phyloP scores from a whole-genome alignment of 2,797 vertebrate genomes.

The Sebastes steindachneri region DNA sequence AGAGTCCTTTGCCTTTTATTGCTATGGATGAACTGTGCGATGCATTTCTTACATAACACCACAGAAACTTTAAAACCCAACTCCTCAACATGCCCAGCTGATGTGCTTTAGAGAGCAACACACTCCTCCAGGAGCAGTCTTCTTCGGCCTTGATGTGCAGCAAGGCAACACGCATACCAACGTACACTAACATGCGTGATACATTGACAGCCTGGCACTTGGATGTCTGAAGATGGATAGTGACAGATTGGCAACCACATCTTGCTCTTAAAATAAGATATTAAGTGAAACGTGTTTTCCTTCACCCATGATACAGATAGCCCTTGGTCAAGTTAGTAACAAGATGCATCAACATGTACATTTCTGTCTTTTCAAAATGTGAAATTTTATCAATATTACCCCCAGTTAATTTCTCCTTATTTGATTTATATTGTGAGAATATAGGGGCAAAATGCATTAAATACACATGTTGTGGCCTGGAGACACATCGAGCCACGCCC shows the following conservation, averaged over 20 bases:
- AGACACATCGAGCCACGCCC: neutral
- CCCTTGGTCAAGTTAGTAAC: neutral
- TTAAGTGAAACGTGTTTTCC: neutral
- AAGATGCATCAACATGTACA: neutral
- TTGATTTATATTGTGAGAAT: neutral
- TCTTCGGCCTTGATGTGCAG: neutral
- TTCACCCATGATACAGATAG: neutral
- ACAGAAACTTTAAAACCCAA: conserved; percentile 31
- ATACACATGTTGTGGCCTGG: neutral
- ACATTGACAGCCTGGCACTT: neutral
- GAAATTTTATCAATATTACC: neutral
- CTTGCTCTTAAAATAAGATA: neutral
- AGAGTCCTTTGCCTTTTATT: conserved; percentile 19
- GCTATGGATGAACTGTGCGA: conserved; percentile 3
- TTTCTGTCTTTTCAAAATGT: neutral
- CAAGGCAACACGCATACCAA: neutral
- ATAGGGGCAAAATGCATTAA: neutral
- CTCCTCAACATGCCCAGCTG: conserved; percentile 10
- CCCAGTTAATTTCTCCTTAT: neutral
- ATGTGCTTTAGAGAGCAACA: conserved; percentile 15
- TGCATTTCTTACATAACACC: conserved; percentile 45
- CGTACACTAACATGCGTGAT: neutral
- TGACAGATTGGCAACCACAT: neutral
- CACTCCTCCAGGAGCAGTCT: conserved; percentile 21
- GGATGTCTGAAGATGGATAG: neutral